phyloP scores from a whole-genome alignment of 2,888 invertebrate species.

The Timandra comae region DNA sequence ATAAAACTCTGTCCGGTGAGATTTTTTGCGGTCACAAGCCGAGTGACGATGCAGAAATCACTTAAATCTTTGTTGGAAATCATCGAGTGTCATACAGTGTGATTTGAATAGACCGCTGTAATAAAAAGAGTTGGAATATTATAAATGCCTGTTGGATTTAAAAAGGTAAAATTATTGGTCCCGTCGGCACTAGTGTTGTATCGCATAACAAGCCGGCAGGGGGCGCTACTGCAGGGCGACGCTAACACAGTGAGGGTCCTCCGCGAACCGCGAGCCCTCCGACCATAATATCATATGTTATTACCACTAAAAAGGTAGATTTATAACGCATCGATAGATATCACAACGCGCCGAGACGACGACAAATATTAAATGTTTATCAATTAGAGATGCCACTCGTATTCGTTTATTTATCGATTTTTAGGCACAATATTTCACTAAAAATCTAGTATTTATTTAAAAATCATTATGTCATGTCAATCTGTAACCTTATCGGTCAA shows the following conservation, averaged over 20 bases:
- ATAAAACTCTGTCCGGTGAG: constrained; percentile 68
- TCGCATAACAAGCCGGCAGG: constrained; percentile 60
- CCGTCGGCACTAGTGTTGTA: constrained; percentile 58
- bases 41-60: constrained; percentile 35
- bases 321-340: constrained; percentile 59
- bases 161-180: constrained; percentile 34
- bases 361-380: constrained; percentile 44
- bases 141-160: constrained; percentile 22
- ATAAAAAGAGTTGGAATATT: constrained; percentile 16
- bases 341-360: constrained; percentile 49
- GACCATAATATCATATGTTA: constrained; percentile 50
- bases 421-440: no score
- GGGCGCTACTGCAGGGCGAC: constrained; percentile 58
- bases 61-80: constrained; percentile 1
- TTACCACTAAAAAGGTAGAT: constrained; percentile 59
- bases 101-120: constrained; percentile 7
- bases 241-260: constrained; percentile 25
- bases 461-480: no score
- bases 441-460: no score
- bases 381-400: constrained; percentile 34
- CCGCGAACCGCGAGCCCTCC: constrained; percentile 25
- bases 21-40: constrained; percentile 42
- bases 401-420: no score
- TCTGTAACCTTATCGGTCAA: no score
- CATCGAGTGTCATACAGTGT: constrained; percentile 10